Conservation (phyloP, 2,888 invertebrate species). For the Oscheius sp. region DNA sequence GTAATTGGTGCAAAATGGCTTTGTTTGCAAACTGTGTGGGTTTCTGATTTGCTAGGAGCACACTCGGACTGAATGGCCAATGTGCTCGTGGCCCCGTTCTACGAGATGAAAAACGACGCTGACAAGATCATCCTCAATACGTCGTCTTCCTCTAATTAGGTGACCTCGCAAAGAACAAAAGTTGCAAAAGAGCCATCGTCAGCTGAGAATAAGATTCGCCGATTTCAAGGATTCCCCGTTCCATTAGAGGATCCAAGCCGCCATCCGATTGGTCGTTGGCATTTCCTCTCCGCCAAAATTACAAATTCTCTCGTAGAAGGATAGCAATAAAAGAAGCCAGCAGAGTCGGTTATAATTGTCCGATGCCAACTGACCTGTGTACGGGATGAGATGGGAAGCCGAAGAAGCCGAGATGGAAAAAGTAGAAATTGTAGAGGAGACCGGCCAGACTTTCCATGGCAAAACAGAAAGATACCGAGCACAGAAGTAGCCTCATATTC, state of each 20-base stretch:
- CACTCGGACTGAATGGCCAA: too few species aligned
- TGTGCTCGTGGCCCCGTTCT: too few species aligned
- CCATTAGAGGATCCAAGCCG: too few species aligned
- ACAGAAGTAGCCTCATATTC: slow-evolving; percentile 45
- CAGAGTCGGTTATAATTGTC: slow-evolving; percentile 22
- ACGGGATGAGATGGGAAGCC: slow-evolving; percentile 40
- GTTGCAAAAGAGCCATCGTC: too few species aligned
- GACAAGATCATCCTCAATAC: too few species aligned
- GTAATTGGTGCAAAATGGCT: slow-evolving; percentile 35
- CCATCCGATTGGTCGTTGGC: not conserved
- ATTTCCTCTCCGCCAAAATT: slow-evolving; percentile 9
- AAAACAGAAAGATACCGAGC: slow-evolving; percentile 46
- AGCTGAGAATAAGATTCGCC: too few species aligned
- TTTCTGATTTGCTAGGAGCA: not conserved
- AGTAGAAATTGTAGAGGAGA: slow-evolving; percentile 47
- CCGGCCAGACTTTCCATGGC: slow-evolving; percentile 44
- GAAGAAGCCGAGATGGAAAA: slow-evolving; percentile 43
- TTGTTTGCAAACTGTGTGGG: not conserved
- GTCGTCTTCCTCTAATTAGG: too few species aligned
- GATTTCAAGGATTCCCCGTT: too few species aligned
- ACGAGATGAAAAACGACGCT: too few species aligned
- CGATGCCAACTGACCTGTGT: slow-evolving; percentile 36
- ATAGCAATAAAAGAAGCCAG: not conserved
- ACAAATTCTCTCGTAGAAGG: slow-evolving; percentile 14
- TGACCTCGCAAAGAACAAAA: too few species aligned